Evolutionary conservation across 1,140 invertebrate species (phyloP).

Genomic region (Trichomalopsis sarcophagae): DNA sequence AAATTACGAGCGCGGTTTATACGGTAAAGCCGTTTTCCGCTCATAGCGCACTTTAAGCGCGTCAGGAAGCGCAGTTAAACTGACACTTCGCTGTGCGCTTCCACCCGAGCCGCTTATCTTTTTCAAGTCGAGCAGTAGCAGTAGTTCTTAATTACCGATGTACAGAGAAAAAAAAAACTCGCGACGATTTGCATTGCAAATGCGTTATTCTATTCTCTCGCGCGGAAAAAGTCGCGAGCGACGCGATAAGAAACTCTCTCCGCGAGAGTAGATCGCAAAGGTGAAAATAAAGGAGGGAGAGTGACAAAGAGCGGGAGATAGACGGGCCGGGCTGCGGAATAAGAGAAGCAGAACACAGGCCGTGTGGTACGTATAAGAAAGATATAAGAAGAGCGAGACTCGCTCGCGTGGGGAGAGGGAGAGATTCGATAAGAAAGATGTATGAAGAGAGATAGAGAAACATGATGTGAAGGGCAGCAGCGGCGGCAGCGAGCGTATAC

Average conservation of each 20-base stretch:
- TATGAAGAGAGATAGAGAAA: slow-evolving; percentile 42
- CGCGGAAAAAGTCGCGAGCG: neutral
- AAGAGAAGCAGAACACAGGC: neutral
- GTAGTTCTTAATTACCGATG: neutral
- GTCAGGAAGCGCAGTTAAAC: too few species aligned
- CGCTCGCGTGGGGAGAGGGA: neutral
- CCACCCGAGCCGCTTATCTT: too few species aligned
- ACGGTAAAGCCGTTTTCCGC: too few species aligned
- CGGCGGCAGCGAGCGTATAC: neutral
- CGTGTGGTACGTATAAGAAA: neutral
- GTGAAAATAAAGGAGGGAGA: slow-evolving; percentile 22
- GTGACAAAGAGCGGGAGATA: slow-evolving; percentile 24
- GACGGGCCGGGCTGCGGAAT: neutral
- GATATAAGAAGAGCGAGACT: neutral
- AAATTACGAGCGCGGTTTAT: too few species aligned
- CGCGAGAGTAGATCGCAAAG: neutral
- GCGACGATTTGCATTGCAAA: neutral
- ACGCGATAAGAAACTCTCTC: neutral
- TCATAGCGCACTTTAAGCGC: too few species aligned
- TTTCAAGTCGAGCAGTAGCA: too few species aligned
- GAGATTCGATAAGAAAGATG: slow-evolving; percentile 45
- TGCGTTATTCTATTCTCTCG: neutral
- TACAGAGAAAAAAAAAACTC: neutral
- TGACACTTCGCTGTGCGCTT: too few species aligned
- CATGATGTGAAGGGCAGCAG: slow-evolving; percentile 33